Conservation (phyloP, 2,797 vertebrate species). For the Coilia nasus region DNA sequence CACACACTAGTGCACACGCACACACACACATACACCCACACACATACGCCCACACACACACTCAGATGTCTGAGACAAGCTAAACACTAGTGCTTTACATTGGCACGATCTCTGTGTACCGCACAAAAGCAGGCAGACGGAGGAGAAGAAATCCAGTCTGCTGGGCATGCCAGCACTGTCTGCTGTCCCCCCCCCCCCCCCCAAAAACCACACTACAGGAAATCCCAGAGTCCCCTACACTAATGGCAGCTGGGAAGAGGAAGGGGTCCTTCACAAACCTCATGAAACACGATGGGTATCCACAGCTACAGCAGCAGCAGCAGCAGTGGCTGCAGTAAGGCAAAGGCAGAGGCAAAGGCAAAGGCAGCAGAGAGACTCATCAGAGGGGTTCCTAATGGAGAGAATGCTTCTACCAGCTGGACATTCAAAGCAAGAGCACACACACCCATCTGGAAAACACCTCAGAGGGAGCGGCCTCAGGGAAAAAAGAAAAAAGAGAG, state of each 20-base stretch:
- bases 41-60: no score
- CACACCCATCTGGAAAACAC: slow-evolving; percentile 63
- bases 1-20: no score
- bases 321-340: neutral
- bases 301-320: neutral
- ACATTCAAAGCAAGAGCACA: slow-evolving; percentile 32
- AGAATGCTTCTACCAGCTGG: slow-evolving; percentile 66
- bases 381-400: slow-evolving; percentile 41
- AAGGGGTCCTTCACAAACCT: neutral
- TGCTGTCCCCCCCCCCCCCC: neutral
- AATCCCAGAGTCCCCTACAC: neutral
- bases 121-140: neutral
- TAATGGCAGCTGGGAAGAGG: slow-evolving; percentile 15
- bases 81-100: slow-evolving; percentile 6
- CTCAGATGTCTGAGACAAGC: slow-evolving; percentile 13
- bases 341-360: neutral
- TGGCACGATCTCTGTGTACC: neutral
- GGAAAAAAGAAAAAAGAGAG: neutral
- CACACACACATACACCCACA: no score
- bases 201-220: neutral
- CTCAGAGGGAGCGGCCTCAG: slow-evolving; percentile 36
- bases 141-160: neutral
- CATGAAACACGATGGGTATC: slow-evolving; percentile 13
- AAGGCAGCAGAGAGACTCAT: neutral
- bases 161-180: neutral